These are phyloP conservation scores for Drosophila asahinai DNA, from an alignment of 1,140 invertebrate species.

Conservation along the genomic window DNA sequence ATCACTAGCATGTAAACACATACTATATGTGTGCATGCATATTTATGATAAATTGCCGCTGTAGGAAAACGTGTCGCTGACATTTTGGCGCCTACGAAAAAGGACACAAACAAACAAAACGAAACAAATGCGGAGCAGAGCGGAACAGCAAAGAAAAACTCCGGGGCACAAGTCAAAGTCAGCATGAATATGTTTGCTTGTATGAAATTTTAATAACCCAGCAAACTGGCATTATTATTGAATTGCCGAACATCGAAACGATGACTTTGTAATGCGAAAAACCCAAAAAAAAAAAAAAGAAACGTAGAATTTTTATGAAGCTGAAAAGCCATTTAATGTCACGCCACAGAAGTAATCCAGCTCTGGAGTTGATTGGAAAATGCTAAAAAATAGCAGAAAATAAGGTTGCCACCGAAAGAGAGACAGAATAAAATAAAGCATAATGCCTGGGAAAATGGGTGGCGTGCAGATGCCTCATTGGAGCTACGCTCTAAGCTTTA, in stretches of 20 bases:
- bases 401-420: background rate
- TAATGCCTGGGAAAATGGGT: conserved; percentile 13
- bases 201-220: conserved; percentile 77
- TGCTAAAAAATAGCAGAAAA: conserved; percentile 37
- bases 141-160: conserved; percentile 15
- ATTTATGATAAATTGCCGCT: conserved; percentile 79
- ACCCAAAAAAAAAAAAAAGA: background rate
- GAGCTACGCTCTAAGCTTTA: conserved; percentile 60
- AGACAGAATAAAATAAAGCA: conserved; percentile 16
- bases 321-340: conserved; percentile 72
- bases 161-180: conserved; percentile 53
- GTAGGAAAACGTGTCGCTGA: conserved; percentile 73
- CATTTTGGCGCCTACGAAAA: conserved; percentile 73
- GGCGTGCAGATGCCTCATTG: conserved; percentile 27
- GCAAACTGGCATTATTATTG: conserved; percentile 77
- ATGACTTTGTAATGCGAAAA: conserved; percentile 63
- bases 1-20: conserved; percentile 13
- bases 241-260: conserved; percentile 50
- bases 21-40: conserved; percentile 53
- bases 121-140: conserved; percentile 6
- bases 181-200: conserved; percentile 58
- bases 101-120: conserved; percentile 32
- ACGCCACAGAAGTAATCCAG: conserved; percentile 63
- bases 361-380: conserved; percentile 71
- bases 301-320: conserved; percentile 50